Evolutionary conservation across 2,113 vertebrate genomes (phyloP).

Genomic region (Pteronura brasiliensis): DNA sequence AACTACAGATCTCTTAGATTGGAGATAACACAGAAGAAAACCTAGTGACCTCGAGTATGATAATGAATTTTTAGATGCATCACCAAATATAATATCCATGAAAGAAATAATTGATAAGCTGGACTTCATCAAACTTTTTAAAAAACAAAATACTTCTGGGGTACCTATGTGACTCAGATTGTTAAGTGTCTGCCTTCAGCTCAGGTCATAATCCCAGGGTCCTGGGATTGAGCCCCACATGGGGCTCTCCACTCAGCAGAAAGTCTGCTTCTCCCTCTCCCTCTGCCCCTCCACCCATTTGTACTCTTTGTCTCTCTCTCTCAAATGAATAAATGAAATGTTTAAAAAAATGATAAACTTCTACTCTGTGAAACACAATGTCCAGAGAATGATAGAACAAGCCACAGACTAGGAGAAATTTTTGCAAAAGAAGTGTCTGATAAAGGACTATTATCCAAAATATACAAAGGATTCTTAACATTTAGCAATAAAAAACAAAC

Average conservation of each 20-base stretch:
- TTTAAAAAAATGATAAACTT: neutral
- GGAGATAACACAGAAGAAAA: neutral
- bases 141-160: neutral
- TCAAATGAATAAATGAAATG: neutral
- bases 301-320: neutral
- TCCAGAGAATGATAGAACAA: neutral
- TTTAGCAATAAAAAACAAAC: neutral
- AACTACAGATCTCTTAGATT: neutral
- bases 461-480: neutral
- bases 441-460: neutral
- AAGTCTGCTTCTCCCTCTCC: neutral
- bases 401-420: neutral
- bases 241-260: neutral
- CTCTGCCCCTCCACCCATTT: neutral
- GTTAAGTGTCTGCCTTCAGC: neutral
- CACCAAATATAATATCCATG: neutral
- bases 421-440: neutral
- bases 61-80: neutral
- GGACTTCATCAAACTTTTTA: neutral
- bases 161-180: neutral
- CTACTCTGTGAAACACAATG: neutral
- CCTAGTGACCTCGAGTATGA: neutral
- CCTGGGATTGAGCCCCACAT: neutral
- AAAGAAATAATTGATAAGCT: neutral
- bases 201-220: neutral